Evolutionary conservation across 2,113 vertebrate species (phyloP), one percentile per base, ranked within the genome.

Genomic region (Rhabdornis inornatus): DNA sequence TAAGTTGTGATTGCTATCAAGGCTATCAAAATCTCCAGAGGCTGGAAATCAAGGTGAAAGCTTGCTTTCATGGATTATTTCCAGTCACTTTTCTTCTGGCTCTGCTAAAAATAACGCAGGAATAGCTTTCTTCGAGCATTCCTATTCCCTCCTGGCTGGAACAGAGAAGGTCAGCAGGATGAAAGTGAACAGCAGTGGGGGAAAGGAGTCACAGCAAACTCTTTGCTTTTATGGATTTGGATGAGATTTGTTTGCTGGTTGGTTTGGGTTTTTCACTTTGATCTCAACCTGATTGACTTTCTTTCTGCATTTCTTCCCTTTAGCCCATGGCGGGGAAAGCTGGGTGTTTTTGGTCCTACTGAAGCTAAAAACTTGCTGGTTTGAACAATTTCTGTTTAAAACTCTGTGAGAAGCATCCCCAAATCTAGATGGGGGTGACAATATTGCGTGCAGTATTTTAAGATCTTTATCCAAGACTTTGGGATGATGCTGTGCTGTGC

Each of bases 1-100:
- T 70, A 89, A 74, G 92, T 23, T 97, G 89, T 83, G 90, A 92
- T 93, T 94, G 64, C 89, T 96, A 92, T 93, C 93, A 82, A 94
- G 92, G 90, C 93, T 95, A 82, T 82, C 30, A 0, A 86, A 94
- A 69, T 83, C 95, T 95, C 95, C 83, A 20, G 92, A 86, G 94
- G 61, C 94, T 94, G 76, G 33, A 95, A 96, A 95, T 92, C 90
- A 92, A 95, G 94, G 95, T 94, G 95, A 96, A 94, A 92, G 86
- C 91, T 90, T 81, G 64, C 86, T 95, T 94, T 96, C 92, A 89
- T 81, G 89, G 95, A 83, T 96, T 96, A 89, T 90, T 96, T 95
- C 92, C 94, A 93, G 95, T 86, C 86, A 77, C 86, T 95, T 93
- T 94, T 95, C 94, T 90, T 93, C 83, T 93, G 64, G 45, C 83